A percentile compares a stretch with the other conserved stretches of the same genome.
Evolutionary conservation across 1,140 invertebrate species (phyloP).

Genomic region (Hormaphis cornu): DNA sequence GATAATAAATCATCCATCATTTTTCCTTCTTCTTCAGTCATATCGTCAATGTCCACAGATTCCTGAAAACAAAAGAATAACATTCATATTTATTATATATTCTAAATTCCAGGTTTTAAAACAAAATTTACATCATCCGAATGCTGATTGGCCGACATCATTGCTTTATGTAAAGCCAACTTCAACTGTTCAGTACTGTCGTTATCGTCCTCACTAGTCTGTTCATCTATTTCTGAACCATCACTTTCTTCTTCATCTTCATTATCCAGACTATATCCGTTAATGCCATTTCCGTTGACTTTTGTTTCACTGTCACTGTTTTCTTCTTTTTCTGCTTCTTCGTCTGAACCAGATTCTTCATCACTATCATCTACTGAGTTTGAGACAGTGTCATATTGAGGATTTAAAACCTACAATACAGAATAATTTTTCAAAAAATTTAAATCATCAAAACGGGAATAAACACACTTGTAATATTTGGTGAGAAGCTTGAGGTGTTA

Average conservation of each 20-base stretch:
- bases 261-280: constrained; percentile 44
- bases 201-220: constrained; percentile 44
- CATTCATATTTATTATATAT: not conserved
- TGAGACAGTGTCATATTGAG: constrained; percentile 53
- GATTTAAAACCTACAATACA: constrained; percentile 45
- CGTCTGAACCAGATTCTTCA: constrained; percentile 41
- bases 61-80: constrained; percentile 42
- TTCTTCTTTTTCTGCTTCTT: constrained; percentile 41
- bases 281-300: constrained; percentile 38
- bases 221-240: constrained; percentile 50
- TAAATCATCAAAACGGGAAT: constrained; percentile 9
- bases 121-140: not conserved
- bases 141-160: constrained; percentile 26
- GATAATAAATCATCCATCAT: constrained; percentile 58
- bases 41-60: constrained; percentile 64
- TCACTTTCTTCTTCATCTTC: constrained; percentile 44
- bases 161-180: constrained; percentile 29
- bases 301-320: constrained; percentile 38
- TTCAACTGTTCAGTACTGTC: constrained; percentile 32
- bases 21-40: constrained; percentile 63
- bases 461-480: constrained; percentile 57
- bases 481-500: constrained; percentile 56
- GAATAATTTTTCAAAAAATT: constrained; percentile 23
- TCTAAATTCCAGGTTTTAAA: constrained; percentile 13
- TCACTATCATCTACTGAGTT: constrained; percentile 48